Base-by-base conservation (phyloP, 2,888 invertebrate species). In the Metacarcinus magister region DNA sequence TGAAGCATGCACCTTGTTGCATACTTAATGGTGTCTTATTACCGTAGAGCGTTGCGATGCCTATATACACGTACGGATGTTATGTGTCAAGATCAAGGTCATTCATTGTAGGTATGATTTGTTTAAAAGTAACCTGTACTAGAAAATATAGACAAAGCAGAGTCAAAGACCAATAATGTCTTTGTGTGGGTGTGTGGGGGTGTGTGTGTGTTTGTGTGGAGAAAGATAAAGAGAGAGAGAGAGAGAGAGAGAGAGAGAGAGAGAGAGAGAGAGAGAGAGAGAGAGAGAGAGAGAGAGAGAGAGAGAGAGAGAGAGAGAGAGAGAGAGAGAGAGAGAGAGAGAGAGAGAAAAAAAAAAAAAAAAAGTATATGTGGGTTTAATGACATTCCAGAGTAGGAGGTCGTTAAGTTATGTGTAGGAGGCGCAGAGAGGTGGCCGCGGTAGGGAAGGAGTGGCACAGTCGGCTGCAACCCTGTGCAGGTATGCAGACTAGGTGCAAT, bases 301-400 rank as follows among this genome's bases (percentile, higher is more conserved):
- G 92, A 92, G 92, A 92, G 92, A 92, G 92, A 92, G 92, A 92
- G 92, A 92, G 92, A 92, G 44, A 92, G 92, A 92, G 92, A 92
- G 92, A 92, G 92, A 92, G 44, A 92, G 92, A 92, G 92, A 92
- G 44, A 92, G 92, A 92, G 92, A 92, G 92, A 92, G 92, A 92
- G 92, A 92, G 92, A 92, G 92, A 92, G 92, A 92, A 23, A 60
- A 23, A 60, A 23, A 54, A 16, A 54, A 19, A 54, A 19, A 54
- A 19, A 54, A 19, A 10, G 19, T n/a, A 10, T 75, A 28, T 7
- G 75, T 75, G 28, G 1, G 75, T 8, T n/a, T 23, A 1, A 28
- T 75, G n/a, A 75, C 75, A 28, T 75, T 75, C 75, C 28, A 28
- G 4, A 28, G 28, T 28, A 28, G 2, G 75, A 28, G 28, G 23